Evolutionary conservation across 2,113 vertebrate genomes (phyloP).

Genomic region (Gulo gulo): DNA sequence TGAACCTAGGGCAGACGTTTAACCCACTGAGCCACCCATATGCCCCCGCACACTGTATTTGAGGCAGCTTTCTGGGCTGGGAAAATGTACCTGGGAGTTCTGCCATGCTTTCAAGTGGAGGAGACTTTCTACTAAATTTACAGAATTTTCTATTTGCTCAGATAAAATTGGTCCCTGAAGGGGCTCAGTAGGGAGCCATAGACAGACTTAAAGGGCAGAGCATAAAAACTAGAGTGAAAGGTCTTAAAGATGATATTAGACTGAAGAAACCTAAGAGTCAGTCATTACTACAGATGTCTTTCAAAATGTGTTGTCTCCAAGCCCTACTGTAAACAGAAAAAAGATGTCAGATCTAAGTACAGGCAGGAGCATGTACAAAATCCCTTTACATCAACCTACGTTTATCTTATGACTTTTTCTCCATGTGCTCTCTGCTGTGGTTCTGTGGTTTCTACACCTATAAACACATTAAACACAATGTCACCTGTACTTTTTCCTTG

Average conservation of each 20-base stretch:
- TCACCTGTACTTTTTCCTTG: background rate
- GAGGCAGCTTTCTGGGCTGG: background rate
- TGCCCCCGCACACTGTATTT: background rate
- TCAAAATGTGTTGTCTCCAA: background rate
- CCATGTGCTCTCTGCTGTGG: background rate
- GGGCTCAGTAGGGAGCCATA: background rate
- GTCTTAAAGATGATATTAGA: background rate
- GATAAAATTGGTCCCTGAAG: background rate
- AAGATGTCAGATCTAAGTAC: background rate
- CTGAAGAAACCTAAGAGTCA: background rate
- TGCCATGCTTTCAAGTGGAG: background rate
- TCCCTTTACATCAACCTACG: background rate
- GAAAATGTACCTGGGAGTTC: background rate
- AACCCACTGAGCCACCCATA: background rate
- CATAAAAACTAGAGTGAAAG: background rate
- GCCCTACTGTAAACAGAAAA: background rate
- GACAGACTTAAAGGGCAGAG: background rate
- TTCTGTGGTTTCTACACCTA: background rate
- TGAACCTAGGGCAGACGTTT: background rate
- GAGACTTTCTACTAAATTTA: background rate
- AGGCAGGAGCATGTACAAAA: background rate
- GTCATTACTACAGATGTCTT: background rate
- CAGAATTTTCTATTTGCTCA: constrained; percentile 17
- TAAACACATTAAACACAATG: background rate
- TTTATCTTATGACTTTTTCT: background rate